Evolutionary conservation across 2,113 vertebrate genomes (phyloP).

Genomic region (Nothoprocta perdicaria): DNA sequence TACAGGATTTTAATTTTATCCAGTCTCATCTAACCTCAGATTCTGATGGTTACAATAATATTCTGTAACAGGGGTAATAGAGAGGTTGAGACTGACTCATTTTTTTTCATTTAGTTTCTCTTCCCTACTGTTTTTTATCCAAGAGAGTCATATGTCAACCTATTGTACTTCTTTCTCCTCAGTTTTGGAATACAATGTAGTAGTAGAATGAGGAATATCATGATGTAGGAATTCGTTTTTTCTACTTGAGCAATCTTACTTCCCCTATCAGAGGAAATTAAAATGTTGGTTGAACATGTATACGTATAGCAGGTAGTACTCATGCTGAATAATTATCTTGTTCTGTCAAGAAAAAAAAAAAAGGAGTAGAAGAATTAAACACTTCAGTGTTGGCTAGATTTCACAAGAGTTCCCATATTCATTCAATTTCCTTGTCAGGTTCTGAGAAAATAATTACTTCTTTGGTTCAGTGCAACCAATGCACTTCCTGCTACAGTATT

Average conservation of each 20-base stretch:
- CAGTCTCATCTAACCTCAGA: not conserved
- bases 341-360: slow-evolving; percentile 46
- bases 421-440: slow-evolving; percentile 51
- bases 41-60: not conserved
- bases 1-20: not conserved
- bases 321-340: slow-evolving; percentile 21
- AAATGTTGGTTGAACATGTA: not conserved
- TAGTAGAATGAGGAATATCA: not conserved
- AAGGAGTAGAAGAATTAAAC: not conserved
- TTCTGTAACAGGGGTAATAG: not conserved
- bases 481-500: slow-evolving; percentile 44
- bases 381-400: slow-evolving; percentile 23
- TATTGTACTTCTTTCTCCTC: not conserved
- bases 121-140: not conserved
- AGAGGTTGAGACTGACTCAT: not conserved
- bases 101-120: not conserved
- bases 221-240: not conserved
- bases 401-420: slow-evolving; percentile 40
- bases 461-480: slow-evolving; percentile 48
- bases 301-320: not conserved
- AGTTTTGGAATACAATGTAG: not conserved
- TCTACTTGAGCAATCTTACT: not conserved
- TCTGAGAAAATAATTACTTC: slow-evolving; percentile 58
- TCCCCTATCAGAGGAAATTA: not conserved
- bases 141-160: not conserved